Evolutionary conservation across 2,888 invertebrate genomes (phyloP), one percentile per base, ranked within the genome.

Genomic region (Chironomus tentans): DNA sequence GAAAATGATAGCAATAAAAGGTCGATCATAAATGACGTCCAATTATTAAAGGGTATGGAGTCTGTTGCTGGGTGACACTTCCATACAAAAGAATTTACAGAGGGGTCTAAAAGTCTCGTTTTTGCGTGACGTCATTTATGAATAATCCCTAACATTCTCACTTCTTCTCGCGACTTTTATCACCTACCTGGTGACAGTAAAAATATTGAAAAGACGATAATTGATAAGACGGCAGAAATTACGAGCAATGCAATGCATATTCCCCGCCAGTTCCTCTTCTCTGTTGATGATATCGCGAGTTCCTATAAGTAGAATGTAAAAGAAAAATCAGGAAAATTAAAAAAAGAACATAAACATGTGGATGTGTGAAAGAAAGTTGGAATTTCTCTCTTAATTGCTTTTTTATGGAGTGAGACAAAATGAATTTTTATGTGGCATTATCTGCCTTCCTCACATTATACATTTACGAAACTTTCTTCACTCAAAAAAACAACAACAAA

Each of bases 201-300:
- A 62, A 95, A 91, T 81, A 97, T 95, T 80, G 96, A 95, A 85
- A 94, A 92, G 79, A 96, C 91, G 79, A 96, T 95, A 80, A 95
- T 88, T 70, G 94, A 93, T 80, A 94, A 89, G 48, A 96, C 95
- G 46, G 92, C 91, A 22, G 93, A 90, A 79, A 96, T 96, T 79
- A 97, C 97, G 80, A 96, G 87, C 78, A 96, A 86, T 0, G 96
- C 95, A 79, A 96, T 97, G 80, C 93, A 91, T 80, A 97, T 96
- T 18, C 97, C 97, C 68, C 94, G 90, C 96, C 97, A 97, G 87
- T 97, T 97, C 78, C 95, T 87, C 83, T 95, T 91, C 78, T 90
- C 92, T 3, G 94, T 93, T 13, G 93, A 92, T 72, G 92, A 89
- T 61, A 93, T 93, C 80, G 94, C 95, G 83, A 97, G 84, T 84